Conservation (phyloP, 2,797 vertebrate genomes). For the Rhinogobio ventralis region DNA sequence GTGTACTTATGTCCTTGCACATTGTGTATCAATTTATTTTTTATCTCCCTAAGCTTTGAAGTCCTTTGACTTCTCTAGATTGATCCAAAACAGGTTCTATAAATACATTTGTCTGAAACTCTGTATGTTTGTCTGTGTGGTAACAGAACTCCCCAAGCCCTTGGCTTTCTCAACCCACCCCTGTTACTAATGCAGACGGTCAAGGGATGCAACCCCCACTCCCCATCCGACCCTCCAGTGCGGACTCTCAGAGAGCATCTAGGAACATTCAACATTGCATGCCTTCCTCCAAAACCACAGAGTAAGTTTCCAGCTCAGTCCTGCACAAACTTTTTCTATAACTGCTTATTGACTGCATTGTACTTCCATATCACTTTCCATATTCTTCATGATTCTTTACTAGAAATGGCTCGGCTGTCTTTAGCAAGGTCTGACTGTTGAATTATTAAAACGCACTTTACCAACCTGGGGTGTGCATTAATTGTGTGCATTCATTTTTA, state of each 20-base stretch:
- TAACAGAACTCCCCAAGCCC: constrained; percentile 90
- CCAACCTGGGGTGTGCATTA: constrained; percentile 5
- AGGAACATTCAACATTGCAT: constrained; percentile 89
- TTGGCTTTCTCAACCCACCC: constrained; percentile 90
- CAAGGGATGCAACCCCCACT: constrained; percentile 90
- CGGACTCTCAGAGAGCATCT: constrained; percentile 88
- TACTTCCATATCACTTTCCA: not conserved
- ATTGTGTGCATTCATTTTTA: not conserved
- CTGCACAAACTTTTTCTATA: not conserved
- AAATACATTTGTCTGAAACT: not conserved
- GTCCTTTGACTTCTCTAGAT: not conserved
- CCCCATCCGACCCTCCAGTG: constrained; percentile 92
- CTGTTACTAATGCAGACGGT: constrained; percentile 83
- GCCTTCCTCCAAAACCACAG: constrained; percentile 85
- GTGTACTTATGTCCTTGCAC: not conserved
- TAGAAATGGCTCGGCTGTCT: not conserved
- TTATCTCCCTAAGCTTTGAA: not conserved
- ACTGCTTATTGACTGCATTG: not conserved
- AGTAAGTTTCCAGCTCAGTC: constrained; percentile 79
- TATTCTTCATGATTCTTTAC: not conserved
- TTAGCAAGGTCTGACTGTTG: constrained; percentile 1
- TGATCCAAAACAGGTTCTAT: not conserved
- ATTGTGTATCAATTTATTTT: not conserved
- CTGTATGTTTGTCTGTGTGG: constrained; percentile 29
- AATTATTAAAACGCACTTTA: not conserved